These are phyloP conservation scores for Alces alces DNA, from an alignment of 2,113 vertebrate genomes.

Conservation along the genomic window DNA sequence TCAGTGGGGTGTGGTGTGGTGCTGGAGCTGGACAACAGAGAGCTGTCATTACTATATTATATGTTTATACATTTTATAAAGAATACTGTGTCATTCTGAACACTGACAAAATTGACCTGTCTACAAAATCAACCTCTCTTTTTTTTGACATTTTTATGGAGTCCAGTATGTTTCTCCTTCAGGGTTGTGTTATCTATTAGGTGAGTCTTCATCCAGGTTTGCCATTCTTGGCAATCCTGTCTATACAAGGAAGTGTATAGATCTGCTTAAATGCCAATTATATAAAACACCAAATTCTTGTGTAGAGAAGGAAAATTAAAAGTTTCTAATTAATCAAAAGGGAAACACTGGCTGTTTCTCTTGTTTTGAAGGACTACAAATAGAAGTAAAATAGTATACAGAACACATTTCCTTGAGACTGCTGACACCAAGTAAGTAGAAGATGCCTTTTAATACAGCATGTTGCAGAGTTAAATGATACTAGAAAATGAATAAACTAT, in stretches of 20 bases:
- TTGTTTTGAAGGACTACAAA: neutral
- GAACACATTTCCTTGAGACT: slow-evolving; percentile 8
- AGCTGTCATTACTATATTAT: neutral
- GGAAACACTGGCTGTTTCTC: neutral
- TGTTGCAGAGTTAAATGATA: neutral
- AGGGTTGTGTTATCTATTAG: neutral
- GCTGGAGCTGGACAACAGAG: neutral
- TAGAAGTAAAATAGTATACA: neutral
- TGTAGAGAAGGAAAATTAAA: neutral
- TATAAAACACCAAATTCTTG: slow-evolving; percentile 17
- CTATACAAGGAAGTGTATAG: neutral
- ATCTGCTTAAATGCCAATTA: neutral
- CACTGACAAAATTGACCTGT: neutral
- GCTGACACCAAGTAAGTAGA: neutral
- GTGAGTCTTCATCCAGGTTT: neutral
- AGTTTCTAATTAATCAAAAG: neutral
- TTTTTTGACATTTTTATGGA: neutral
- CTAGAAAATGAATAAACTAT: neutral
- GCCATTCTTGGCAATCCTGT: neutral
- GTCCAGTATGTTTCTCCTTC: neutral
- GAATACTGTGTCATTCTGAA: neutral
- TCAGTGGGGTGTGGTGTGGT: neutral
- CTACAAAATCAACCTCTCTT: neutral
- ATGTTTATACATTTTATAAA: neutral
- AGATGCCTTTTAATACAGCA: neutral